These are phyloP conservation scores for Chrysina gloriosa DNA, from an alignment of 2,888 invertebrate species.

Conservation along the genomic window DNA sequence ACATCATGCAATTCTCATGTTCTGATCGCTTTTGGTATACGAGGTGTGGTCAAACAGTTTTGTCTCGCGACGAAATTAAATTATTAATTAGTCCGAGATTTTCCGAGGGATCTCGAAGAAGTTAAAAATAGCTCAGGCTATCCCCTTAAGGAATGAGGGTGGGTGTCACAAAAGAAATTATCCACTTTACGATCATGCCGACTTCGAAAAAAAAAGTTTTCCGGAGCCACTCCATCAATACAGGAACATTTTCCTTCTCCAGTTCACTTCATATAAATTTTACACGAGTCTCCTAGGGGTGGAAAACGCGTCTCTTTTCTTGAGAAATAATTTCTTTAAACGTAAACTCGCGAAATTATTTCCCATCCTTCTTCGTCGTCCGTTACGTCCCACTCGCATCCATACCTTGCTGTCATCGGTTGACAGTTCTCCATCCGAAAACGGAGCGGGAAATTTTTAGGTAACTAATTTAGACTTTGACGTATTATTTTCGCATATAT, in stretches of 20 bases:
- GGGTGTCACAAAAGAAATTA: no score
- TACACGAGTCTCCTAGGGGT: background rate
- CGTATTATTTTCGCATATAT: slow-evolving; percentile 11
- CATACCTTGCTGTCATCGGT: background rate
- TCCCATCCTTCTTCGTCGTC: background rate
- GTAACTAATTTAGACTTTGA: slow-evolving; percentile 18
- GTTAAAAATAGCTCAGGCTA: no score
- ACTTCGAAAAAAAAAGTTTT: no score
- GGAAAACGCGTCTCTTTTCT: background rate
- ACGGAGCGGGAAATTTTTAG: background rate
- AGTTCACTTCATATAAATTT: background rate
- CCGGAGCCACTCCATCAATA: background rate
- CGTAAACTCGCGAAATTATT: background rate
- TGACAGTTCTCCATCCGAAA: slow-evolving; percentile 1
- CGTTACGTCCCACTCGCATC: background rate
- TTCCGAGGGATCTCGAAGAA: no score
- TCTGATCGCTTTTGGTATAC: no score
- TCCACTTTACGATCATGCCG: no score
- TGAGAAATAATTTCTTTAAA: background rate
- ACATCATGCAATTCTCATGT: background rate
- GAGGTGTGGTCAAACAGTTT: no score
- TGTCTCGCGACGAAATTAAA: no score
- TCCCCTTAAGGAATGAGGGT: no score
- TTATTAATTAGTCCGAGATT: no score
- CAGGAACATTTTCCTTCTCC: background rate